phyloP scores from a whole-genome alignment of 2,113 vertebrate species.

The Xiphophorus hellerii region DNA sequence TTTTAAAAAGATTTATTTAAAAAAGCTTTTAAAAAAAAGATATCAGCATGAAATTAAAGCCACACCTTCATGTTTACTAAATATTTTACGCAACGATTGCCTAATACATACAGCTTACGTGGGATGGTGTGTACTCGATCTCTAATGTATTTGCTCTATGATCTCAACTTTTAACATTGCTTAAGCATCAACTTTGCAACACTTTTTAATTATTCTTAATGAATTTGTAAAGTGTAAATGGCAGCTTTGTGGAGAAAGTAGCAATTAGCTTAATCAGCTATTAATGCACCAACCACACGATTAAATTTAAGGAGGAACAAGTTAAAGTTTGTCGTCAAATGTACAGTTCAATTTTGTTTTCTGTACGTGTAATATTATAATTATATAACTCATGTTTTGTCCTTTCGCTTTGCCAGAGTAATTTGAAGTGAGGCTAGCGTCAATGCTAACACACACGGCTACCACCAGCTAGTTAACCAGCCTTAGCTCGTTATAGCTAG shows the following conservation, averaged over 20 bases:
- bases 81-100: neutral
- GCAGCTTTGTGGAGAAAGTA: neutral
- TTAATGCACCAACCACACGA: neutral
- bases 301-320: neutral
- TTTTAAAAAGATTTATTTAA: neutral
- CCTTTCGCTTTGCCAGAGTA: neutral
- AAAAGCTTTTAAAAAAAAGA: neutral
- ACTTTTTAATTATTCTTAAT: neutral
- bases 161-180: neutral
- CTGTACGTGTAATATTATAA: too few relatives aligned
- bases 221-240: neutral
- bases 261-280: neutral
- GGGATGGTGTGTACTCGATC: neutral
- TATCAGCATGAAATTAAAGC: neutral
- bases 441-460: slow-evolving; percentile 45
- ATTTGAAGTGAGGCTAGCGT: slow-evolving; percentile 15
- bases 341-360: too few relatives aligned
- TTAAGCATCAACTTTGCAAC: neutral
- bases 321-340: rapidly evolving
- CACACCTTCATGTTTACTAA: neutral
- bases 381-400: neutral
- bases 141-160: neutral
- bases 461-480: slow-evolving; percentile 47
- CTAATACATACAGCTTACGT: rapidly evolving
- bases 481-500: neutral